Evolutionary conservation across 2,797 vertebrate genomes (phyloP).

Genomic region (Protonibea diacanthus): DNA sequence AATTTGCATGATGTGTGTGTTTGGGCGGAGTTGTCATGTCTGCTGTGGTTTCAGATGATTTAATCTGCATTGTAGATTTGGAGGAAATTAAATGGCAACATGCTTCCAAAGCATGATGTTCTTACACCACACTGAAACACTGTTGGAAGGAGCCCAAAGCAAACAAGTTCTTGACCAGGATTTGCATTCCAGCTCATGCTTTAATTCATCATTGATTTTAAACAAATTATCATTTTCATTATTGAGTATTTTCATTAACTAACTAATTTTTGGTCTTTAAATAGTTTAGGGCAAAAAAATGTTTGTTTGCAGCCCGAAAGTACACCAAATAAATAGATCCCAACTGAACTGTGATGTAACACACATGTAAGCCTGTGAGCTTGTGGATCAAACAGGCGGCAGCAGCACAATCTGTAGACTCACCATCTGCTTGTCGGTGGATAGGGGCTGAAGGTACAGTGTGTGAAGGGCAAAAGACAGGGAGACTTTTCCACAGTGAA

Average conservation of each 20-base stretch:
- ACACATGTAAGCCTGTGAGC: not conserved
- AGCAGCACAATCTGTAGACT: not conserved
- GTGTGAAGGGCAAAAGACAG: slow-evolving; percentile 4
- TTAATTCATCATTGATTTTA: not conserved
- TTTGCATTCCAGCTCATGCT: not conserved
- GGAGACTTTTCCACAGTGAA: not conserved
- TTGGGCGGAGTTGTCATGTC: too few relatives aligned
- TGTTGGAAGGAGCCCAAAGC: not conserved
- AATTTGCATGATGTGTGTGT: slow-evolving; percentile 23
- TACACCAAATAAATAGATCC: not conserved
- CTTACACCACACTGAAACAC: not conserved
- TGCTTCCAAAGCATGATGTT: too few relatives aligned
- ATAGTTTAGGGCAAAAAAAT: not conserved
- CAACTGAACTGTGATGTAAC: not conserved
- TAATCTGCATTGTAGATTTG: too few relatives aligned
- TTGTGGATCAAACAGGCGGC: not conserved
- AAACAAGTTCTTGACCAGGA: not conserved
- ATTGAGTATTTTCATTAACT: not conserved
- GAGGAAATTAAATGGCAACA: too few relatives aligned
- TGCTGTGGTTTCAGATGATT: too few relatives aligned
- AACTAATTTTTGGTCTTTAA: not conserved
- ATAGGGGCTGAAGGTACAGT: not conserved
- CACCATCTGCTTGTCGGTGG: not conserved
- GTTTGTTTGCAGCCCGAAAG: not conserved
- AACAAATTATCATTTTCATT: not conserved